Evolutionary conservation across 2,797 vertebrate species (phyloP), one percentile per base, ranked within the genome.

Genomic region (Premnoplex brunnescens): DNA sequence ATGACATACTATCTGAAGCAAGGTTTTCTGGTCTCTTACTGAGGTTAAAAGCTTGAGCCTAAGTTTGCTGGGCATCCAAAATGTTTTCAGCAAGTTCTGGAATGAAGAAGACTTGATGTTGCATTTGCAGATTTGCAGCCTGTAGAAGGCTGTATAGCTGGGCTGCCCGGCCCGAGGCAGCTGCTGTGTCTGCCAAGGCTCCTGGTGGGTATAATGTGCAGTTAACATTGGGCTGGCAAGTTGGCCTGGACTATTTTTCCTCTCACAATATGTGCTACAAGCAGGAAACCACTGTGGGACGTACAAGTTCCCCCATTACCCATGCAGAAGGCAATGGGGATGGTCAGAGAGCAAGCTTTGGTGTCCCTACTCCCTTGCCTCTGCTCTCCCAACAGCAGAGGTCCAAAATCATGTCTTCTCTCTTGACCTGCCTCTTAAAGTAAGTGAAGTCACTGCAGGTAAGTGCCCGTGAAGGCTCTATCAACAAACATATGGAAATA

Each of bases 1-100:
- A n/a, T 0, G 0, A 4, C 22, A 16, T 3, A 3, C 7, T 28
- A 11, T 28, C 23, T 43, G 32, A 54, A 14, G 39, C 2, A 44
- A 43, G 30, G 16, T n/a, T 17, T 44, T 74, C 56, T 68, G 4
- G 5, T 83, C 32, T 83, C 44, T 87, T 19, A 55, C 0, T 7
- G 2, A 3, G 5, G 2, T 2, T 68, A 23, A 83, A 26, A 32
- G 8, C 36, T 79, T 80, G 43, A 88, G 16, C 12, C 41, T 55
- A 30, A 37, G 64, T 60, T 73, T 86, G 10, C 58, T 81, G 43
- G 63, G 15, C 15, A 56, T 32, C 41, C 27, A 21, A 85, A 67
- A 13, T 14, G 8, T 36, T 88, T 80, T 60, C 16, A 32, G 18
- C 19, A 74, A 36, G 18, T 56, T 6, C 36, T 68, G 68, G 41